phyloP scores from a whole-genome alignment of 2,113 vertebrate species.

The Oreochromis aureus region DNA sequence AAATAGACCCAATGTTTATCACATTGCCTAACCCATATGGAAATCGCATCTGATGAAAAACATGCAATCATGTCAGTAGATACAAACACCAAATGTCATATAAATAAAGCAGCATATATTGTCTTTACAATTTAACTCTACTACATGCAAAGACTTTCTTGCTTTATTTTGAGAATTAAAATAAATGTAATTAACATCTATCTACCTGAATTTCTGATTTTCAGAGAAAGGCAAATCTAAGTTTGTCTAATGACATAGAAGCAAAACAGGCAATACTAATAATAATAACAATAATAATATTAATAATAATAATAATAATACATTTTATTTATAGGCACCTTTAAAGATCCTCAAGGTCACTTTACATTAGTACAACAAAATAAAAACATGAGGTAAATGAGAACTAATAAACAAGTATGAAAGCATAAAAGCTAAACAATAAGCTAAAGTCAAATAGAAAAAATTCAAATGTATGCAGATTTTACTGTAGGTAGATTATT shows the following conservation, averaged over 20 bases:
- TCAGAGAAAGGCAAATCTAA: neutral
- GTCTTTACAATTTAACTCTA: neutral
- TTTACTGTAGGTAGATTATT: neutral
- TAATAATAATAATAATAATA: neutral
- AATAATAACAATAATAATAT: rapidly evolving
- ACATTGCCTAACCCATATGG: neutral
- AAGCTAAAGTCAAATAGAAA: neutral
- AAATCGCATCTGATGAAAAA: neutral
- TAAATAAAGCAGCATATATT: neutral
- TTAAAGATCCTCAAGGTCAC: neutral
- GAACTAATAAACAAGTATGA: rapidly evolving
- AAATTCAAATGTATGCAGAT: neutral
- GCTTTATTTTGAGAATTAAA: neutral
- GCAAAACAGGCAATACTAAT: neutral
- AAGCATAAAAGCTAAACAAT: neutral
- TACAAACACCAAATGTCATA: neutral
- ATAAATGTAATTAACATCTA: neutral
- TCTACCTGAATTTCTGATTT: neutral
- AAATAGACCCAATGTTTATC: neutral
- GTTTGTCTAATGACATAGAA: neutral
- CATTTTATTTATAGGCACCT: neutral
- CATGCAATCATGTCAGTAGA: neutral
- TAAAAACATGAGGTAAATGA: neutral
- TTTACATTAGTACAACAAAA: neutral
- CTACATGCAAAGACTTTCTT: neutral